Percentiles rank a stretch among this genome's conserved stretches.
phyloP scores from a whole-genome alignment of 92 coral and sea anemone species.

The Ricordea florida region DNA sequence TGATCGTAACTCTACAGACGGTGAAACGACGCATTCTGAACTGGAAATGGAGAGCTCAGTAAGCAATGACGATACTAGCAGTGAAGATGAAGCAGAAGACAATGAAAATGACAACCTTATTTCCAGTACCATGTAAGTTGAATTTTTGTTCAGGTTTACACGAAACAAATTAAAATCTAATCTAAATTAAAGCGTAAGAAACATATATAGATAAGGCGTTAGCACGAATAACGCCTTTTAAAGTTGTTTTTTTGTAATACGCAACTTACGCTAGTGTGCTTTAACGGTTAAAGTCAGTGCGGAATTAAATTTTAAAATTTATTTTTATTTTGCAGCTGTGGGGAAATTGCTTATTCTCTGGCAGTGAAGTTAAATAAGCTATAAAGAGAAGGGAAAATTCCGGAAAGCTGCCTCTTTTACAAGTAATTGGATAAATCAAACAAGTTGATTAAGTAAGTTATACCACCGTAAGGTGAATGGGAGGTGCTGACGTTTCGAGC shows the following conservation, averaged over 20 bases:
- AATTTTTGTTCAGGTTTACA: conserved; percentile 2
- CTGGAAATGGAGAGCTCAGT: conserved; percentile 33
- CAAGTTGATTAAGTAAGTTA: too few species aligned
- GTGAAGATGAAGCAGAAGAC: conserved; percentile 24
- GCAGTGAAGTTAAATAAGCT: conserved; percentile 25
- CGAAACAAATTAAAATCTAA: background rate
- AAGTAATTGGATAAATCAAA: conserved; percentile 18
- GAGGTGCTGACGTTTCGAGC: too few species aligned
- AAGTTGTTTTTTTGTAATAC: conserved; percentile 14
- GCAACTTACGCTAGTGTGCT: conserved; percentile 7
- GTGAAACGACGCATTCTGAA: conserved; percentile 31
- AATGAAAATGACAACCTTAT: conserved; percentile 28
- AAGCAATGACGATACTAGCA: conserved; percentile 23
- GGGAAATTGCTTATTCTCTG: conserved; percentile 14
- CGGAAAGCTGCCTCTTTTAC: conserved; percentile 29
- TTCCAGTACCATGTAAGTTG: conserved; percentile 37
- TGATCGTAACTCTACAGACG: conserved; percentile 11
- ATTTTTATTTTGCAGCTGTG: conserved; percentile 23
- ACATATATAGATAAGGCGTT: background rate
- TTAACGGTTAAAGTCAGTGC: background rate
- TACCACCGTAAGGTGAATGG: too few species aligned
- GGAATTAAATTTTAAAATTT: background rate
- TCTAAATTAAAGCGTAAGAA: background rate
- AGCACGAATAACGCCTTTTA: background rate
- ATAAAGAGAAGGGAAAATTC: conserved; percentile 28